Evolutionary conservation across 1,140 invertebrate genomes (phyloP), one percentile per base, ranked within the genome.

Genomic region (Drepana arcuata): DNA sequence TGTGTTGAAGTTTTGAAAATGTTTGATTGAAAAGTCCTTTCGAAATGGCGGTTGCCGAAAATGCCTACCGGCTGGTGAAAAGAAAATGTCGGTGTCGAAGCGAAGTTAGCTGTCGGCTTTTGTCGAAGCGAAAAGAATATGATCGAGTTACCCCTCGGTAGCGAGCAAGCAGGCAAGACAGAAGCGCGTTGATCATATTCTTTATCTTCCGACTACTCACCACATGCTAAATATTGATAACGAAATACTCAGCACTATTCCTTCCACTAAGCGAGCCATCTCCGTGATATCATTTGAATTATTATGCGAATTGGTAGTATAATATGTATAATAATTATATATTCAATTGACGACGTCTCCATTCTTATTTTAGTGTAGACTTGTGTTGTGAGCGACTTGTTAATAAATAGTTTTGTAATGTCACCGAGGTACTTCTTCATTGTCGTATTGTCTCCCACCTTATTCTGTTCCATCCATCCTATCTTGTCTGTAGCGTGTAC

Each of bases 1-100:
- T 82, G 66, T 77, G 61, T 79, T 75, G 70, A 79, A 82, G 72
- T 79, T 72, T 79, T 72, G 75, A 79, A 82, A 80, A 80, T 71
- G 55, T 73, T 71, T 72, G 50, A 61, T 67, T 74, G 65, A 75
- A 68, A 66, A 66, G 56, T 54, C 57, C 48, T 71, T 69, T 71
- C 61, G 60, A 78, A 81, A 75, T 56, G 64, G 65, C 59, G 59
- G 53, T 62, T 45, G 56, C 59, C 61, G 65, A 67, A 66, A 58
- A 41, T 41, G 59, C 56, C 55, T 55, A 54, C 56, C 52, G 64
- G 61, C 54, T 55, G 59, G 49, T 47, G 51, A 53, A 55, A 63
- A 46, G 53, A 50, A 49, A 46, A 39, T 47, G n/a, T 54, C 53
- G 55, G 51, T 42, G 51, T 38, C 49, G 55, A 51, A 64, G 50